Evolutionary conservation across 2,797 vertebrate species (phyloP), one percentile per base, ranked within the genome.

Genomic region (Enteromius fasciolatus): DNA sequence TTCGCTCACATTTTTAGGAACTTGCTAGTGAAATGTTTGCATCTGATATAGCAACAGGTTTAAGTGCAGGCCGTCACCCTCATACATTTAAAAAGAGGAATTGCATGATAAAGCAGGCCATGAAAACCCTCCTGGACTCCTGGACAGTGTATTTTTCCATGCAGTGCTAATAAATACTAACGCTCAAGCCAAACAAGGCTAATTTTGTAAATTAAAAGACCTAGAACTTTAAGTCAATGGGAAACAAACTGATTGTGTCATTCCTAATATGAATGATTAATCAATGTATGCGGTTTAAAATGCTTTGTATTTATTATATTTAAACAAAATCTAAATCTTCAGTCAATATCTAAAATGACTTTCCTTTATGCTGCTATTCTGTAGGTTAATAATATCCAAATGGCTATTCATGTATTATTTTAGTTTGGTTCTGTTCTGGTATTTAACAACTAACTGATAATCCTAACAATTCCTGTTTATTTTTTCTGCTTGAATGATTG

Each of bases 1-100:
- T 92, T 88, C 77, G 86, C 86, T 81, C 80, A 83, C 87, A 88
- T 90, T 93, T 93, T 93, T 83, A 85, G 92, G 91, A 95, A 94
- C 91, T 93, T 88, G 63, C 81, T 75, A 25, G 57, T 80, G 84
- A 82, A 86, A 78, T 76, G 87, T 83, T 89, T 78, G 84, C 85
- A 83, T 88, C 86, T 88, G 83, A 92, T 92, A 91, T 78, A 87
- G 87, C 78, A 61, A 52, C 75, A 81, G 69, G 82, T 66, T 52
- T 44, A 66, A 75, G 54, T 17, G 23, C 12, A 46, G 50, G 54
- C 28, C 1, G 3, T 73, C 69, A 23, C 17, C 36, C 57, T 92
- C 87, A 89, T 83, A 82, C 83, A 91, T 89, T 89, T 78, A 83
- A 90, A 92, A 91, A 90, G 83, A 89, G 85, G 87, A 82, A 82